Evolutionary conservation across 2,797 vertebrate species (phyloP).

Genomic region (Danio jaintianensis): DNA sequence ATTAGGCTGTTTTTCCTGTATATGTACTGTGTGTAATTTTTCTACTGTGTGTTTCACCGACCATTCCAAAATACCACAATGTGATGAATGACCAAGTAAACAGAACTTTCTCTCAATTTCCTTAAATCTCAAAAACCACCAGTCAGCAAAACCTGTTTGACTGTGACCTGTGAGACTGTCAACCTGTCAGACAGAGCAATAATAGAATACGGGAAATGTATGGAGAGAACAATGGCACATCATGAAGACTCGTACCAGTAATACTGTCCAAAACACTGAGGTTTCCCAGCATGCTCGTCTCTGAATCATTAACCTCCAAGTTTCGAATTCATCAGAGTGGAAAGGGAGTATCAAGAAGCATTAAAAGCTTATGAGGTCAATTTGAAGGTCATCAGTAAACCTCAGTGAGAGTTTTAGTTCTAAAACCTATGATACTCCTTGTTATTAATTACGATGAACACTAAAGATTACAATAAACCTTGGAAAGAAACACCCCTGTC

Average conservation of each 20-base stretch:
- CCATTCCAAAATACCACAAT: background rate
- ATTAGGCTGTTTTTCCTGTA: background rate
- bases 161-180: background rate
- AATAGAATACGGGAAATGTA: conserved; percentile 10
- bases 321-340: background rate
- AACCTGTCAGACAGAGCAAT: conserved; percentile 81
- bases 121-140: conserved; percentile 6
- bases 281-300: background rate
- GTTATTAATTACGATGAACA: background rate
- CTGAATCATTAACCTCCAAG: background rate
- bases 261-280: background rate
- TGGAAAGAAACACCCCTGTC: background rate
- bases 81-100: conserved; percentile 1
- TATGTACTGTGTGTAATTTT: conserved; percentile 1
- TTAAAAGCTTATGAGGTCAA: background rate
- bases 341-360: background rate
- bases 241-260: background rate
- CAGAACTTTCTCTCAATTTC: conserved; percentile 1
- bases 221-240: background rate
- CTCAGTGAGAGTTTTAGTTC: background rate
- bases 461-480: background rate
- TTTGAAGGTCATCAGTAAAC: background rate
- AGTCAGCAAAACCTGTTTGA: conserved; percentile 11
- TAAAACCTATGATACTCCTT: background rate
- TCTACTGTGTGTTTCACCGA: background rate